phyloP scores from a whole-genome alignment of 2,797 vertebrate species.

The Macroramphosus scolopax region DNA sequence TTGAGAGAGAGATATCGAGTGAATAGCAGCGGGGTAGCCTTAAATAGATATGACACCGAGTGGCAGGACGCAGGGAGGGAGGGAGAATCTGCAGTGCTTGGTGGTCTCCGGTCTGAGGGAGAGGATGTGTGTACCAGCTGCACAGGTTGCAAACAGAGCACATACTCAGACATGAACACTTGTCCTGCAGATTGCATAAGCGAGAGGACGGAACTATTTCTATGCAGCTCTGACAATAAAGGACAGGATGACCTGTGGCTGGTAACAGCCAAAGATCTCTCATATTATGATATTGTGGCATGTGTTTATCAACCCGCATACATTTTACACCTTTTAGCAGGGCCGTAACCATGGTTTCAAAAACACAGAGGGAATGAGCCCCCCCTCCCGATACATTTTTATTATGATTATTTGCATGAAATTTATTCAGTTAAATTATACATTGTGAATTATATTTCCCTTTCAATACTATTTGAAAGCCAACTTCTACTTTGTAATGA shows the following conservation, averaged over 20 bases:
- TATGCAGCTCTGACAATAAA: constrained; percentile 14
- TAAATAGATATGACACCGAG: constrained; percentile 74
- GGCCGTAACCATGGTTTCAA: not conserved
- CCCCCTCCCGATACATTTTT: too few species aligned
- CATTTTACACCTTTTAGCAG: too few species aligned
- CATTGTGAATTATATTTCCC: too few species aligned
- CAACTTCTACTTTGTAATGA: too few species aligned
- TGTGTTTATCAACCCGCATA: not conserved
- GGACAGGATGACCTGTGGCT: not conserved
- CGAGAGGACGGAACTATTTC: constrained; percentile 13
- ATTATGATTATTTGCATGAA: too few species aligned
- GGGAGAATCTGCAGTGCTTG: constrained; percentile 53
- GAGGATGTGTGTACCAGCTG: constrained; percentile 35
- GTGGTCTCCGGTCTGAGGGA: constrained; percentile 64
- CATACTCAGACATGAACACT: constrained; percentile 19
- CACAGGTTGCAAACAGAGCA: constrained; percentile 43
- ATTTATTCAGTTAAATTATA: too few species aligned
- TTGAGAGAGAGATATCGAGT: constrained; percentile 33
- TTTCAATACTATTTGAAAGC: too few species aligned
- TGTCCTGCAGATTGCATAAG: constrained; percentile 18
- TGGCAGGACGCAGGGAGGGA: constrained; percentile 42
- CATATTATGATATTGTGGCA: constrained; percentile 1
- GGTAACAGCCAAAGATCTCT: not conserved
- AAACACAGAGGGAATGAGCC: too few species aligned
- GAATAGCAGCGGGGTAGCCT: constrained; percentile 51